Evolutionary conservation across 1,140 invertebrate genomes (phyloP).

Genomic region (Sycobia sp.): DNA sequence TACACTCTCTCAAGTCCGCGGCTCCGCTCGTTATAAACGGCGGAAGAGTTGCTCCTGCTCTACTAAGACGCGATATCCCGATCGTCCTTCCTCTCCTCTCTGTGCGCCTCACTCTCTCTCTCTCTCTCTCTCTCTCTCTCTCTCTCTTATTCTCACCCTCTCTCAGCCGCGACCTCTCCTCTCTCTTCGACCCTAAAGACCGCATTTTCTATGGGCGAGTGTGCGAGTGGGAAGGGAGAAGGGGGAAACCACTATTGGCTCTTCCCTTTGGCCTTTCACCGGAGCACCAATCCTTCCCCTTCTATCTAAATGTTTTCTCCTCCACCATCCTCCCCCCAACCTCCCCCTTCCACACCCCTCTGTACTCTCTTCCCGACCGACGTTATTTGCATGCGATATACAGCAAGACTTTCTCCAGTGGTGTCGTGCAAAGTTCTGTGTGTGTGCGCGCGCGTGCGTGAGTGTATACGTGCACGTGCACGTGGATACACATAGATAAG

Average conservation of each 20-base stretch:
- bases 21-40: slow-evolving; percentile 44
- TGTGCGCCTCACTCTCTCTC: too few species aligned
- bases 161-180: background rate
- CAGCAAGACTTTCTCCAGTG: too few species aligned
- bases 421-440: too few species aligned
- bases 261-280: slow-evolving; percentile 44
- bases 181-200: slow-evolving; percentile 37
- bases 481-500: too few species aligned
- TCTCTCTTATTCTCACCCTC: too few species aligned
- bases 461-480: too few species aligned
- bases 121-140: background rate
- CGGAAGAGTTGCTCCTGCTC: slow-evolving; percentile 43
- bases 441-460: too few species aligned
- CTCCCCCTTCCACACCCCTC: background rate
- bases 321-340: background rate
- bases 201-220: slow-evolving; percentile 49
- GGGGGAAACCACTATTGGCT: slow-evolving; percentile 51
- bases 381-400: too few species aligned
- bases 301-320: slow-evolving; percentile 42
- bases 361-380: background rate
- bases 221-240: slow-evolving; percentile 40
- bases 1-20: too few species aligned
- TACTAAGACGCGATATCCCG: slow-evolving; percentile 48
- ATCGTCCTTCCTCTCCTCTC: background rate
- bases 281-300: slow-evolving; percentile 39